These are phyloP conservation scores for Urocynchramus pylzowi DNA, from an alignment of 2,113 vertebrate species.

Conservation along the genomic window DNA sequence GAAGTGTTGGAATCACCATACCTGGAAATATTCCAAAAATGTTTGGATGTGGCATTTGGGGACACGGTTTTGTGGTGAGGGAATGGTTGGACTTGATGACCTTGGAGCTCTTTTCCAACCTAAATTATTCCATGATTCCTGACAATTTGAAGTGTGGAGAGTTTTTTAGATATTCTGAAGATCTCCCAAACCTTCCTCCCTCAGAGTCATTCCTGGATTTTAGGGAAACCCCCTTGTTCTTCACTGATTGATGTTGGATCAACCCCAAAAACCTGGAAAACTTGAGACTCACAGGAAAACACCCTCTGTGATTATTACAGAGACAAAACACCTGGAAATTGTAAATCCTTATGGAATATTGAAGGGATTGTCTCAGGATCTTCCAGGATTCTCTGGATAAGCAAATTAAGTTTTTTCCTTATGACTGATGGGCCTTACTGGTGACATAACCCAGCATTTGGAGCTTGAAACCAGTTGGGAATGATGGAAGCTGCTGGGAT, in stretches of 20 bases:
- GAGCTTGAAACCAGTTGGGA: background rate
- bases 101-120: background rate
- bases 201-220: rapidly evolving
- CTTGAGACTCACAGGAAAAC: background rate
- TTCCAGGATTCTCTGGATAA: background rate
- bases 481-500: background rate
- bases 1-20: too few relatives aligned
- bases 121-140: background rate
- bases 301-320: background rate
- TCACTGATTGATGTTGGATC: background rate
- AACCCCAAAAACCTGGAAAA: background rate
- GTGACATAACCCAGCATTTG: background rate
- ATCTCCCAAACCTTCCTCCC: background rate
- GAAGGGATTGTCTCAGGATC: background rate
- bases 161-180: background rate
- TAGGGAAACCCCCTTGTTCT: background rate
- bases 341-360: background rate
- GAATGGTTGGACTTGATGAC: background rate
- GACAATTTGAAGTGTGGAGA: background rate
- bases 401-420: background rate
- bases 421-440: background rate
- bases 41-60: background rate
- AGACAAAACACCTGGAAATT: background rate
- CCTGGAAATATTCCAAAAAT: background rate
- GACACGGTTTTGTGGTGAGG: rapidly evolving